These are phyloP conservation scores for Daptonema setosum DNA, from an alignment of 2,888 invertebrate genomes.

Conservation along the genomic window DNA sequence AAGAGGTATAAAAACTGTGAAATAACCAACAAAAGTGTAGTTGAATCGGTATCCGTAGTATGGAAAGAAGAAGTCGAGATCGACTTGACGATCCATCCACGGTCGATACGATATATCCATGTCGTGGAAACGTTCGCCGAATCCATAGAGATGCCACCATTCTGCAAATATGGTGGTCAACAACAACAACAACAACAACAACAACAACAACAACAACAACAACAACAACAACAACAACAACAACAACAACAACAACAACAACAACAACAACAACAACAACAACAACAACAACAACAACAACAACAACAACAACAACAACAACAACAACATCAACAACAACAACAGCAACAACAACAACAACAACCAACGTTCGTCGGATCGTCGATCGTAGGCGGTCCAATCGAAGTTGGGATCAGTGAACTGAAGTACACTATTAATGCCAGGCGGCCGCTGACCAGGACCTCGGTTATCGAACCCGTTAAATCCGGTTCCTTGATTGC, in stretches of 20 bases:
- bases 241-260: too few species aligned
- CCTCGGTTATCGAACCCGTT: neutral
- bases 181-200: too few species aligned
- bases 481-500: too few species aligned
- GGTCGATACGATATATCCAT: constrained; percentile 12
- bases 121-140: constrained; percentile 15
- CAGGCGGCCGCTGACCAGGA: neutral
- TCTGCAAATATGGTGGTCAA: too few species aligned
- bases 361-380: neutral
- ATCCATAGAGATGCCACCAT: constrained; percentile 18
- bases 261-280: too few species aligned
- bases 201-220: too few species aligned
- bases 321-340: too few species aligned
- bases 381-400: neutral
- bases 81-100: constrained; percentile 16
- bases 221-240: too few species aligned
- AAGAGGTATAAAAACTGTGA: too few species aligned
- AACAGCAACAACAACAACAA: too few species aligned
- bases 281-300: too few species aligned
- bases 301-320: too few species aligned
- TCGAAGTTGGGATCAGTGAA: neutral
- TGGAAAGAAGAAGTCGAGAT: constrained; percentile 15
- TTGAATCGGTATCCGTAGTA: constrained; percentile 17
- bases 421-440: neutral
- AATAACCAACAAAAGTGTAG: constrained; percentile 13